Evolutionary conservation across 1,140 invertebrate genomes (phyloP).

Genomic region (Micrasema minimum): DNA sequence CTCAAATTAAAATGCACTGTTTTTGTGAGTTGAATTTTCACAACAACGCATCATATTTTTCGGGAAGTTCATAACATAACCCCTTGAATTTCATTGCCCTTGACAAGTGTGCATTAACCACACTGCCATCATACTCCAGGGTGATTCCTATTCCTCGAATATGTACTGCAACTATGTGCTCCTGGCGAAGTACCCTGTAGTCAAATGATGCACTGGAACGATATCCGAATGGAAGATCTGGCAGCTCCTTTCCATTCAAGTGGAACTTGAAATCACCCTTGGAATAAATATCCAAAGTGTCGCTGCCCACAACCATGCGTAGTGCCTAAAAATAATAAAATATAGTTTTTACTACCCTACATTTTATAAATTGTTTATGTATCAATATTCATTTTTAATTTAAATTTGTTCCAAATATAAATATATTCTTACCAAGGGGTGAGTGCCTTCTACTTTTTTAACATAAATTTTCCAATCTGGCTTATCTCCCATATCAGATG

Average conservation of each 20-base stretch:
- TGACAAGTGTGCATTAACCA: constrained; percentile 2
- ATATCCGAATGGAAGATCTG: constrained; percentile 32
- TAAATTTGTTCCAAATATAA: too few relatives aligned
- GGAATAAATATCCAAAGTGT: constrained; percentile 29
- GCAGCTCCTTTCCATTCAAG: constrained; percentile 35
- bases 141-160: background rate
- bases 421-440: constrained; percentile 17
- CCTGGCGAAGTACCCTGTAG: constrained; percentile 28
- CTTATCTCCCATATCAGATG: constrained; percentile 5
- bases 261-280: constrained; percentile 27
- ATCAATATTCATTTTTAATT: too few relatives aligned
- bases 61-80: constrained; percentile 8
- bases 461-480: constrained; percentile 40
- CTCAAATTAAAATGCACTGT: background rate
- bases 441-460: constrained; percentile 26
- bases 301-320: constrained; percentile 16
- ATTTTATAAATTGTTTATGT: too few relatives aligned
- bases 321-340: constrained; percentile 31
- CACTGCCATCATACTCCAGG: constrained; percentile 22
- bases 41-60: background rate
- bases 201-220: constrained; percentile 35
- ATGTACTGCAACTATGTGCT: constrained; percentile 23
- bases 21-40: too few relatives aligned
- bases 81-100: constrained; percentile 6
- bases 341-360: too few relatives aligned